Evolutionary conservation across 2,113 vertebrate genomes (phyloP).

Genomic region (Columba livia): DNA sequence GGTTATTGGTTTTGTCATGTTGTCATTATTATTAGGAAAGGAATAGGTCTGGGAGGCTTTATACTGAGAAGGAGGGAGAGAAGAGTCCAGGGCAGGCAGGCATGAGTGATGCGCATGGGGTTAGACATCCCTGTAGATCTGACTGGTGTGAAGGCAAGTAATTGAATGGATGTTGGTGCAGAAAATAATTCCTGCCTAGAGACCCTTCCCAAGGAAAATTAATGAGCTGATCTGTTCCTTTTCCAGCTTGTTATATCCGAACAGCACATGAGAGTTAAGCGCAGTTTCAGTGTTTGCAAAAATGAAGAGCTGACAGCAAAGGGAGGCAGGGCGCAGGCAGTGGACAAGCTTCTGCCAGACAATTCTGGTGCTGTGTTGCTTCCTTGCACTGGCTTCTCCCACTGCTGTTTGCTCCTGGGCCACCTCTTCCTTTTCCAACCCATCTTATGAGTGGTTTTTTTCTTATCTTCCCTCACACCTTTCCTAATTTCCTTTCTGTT

Average conservation of each 20-base stretch:
- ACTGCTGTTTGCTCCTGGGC: background rate
- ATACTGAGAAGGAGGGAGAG: background rate
- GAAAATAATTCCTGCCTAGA: slow-evolving; percentile 64
- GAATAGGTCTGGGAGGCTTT: slow-evolving; percentile 55
- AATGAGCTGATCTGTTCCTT: slow-evolving; percentile 24
- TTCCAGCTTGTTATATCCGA: slow-evolving; percentile 52
- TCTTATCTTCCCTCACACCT: background rate
- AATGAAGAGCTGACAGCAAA: slow-evolving; percentile 34
- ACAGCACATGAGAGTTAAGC: background rate
- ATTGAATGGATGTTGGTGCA: slow-evolving; percentile 60
- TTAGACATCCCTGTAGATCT: slow-evolving; percentile 61
- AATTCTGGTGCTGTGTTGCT: background rate
- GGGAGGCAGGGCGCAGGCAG: background rate
- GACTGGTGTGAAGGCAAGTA: slow-evolving; percentile 59
- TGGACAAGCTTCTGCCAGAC: slow-evolving; percentile 1
- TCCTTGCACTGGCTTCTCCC: background rate
- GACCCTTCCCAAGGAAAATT: slow-evolving; percentile 57
- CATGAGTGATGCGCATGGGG: slow-evolving; percentile 52
- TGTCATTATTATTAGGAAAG: slow-evolving; percentile 61
- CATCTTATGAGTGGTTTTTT: background rate
- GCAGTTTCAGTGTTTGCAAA: slow-evolving; percentile 10
- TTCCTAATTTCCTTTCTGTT: background rate
- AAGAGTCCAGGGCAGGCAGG: slow-evolving; percentile 44
- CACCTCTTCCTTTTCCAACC: background rate
- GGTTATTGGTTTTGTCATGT: slow-evolving; percentile 69